Evolutionary conservation across 2,797 vertebrate genomes (phyloP), one percentile per base, ranked within the genome.

Genomic region (Adelosebastes latens): DNA sequence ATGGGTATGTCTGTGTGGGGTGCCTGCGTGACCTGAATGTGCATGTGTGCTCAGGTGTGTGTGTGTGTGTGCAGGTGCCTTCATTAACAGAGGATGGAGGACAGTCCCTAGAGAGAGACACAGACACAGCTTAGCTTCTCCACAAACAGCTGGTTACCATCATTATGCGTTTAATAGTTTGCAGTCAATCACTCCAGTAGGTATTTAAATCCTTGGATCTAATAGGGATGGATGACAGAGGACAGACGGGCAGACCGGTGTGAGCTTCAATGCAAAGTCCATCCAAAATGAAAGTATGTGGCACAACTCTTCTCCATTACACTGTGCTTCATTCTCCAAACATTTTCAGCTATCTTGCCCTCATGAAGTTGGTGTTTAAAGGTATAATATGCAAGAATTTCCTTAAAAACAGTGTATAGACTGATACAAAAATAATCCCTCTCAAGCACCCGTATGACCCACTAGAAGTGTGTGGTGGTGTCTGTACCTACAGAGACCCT

Each of bases 51-150:
- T 16, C 22, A 29, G 39, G 72, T 74, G 75, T 69, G 77, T 68
- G 31, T 59, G 46, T 79, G 25, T 25, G 25, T 25, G 25, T 10
- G 6, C 34, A 63, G 65, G 53, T 76, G 52, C 29, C 73, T 32
- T 85, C 66, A 83, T 83, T 82, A 77, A 4, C 46, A 46, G 64
- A 58, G 73, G 22, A 76, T 12, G 6, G 55, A 61, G 49, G 79
- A 6, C 22, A 24, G 29, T 82, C 74, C 67, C 59, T 4, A 11
- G 49, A 75, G 75, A 46, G 42, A 34, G 56, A 76, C 25, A 55
- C 22, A 58, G 56, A 52, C 60, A 0, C 65, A 14, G 62, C 46
- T 69, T 42, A 70, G 70, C 59, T 78, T 64, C 76, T 73, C 29
- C 74, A 49, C 25, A 63, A 85, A 81, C 68, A 84, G 83, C 79